Evolutionary conservation across 30 jellyfish, hydroid and myxozoan genomes (phyloP).

Genomic region (Nemopilema nomurai): DNA sequence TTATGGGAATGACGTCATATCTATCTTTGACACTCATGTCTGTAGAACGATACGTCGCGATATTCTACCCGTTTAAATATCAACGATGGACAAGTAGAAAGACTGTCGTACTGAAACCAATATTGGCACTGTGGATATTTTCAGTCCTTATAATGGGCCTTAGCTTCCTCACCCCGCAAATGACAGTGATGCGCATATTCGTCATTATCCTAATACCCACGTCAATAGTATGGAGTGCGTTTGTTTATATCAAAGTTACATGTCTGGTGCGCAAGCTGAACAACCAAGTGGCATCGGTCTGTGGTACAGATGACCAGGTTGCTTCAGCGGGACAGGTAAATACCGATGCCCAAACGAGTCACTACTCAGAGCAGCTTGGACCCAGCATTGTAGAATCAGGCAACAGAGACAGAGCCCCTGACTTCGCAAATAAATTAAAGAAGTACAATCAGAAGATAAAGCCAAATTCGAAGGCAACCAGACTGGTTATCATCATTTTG

Average conservation of each 20-base stretch:
- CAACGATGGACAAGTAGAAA: constrained; percentile 31
- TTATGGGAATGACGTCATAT: constrained; percentile 62
- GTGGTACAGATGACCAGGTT: neutral
- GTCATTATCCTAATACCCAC: constrained; percentile 56
- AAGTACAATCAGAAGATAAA: neutral
- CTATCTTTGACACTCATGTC: constrained; percentile 60
- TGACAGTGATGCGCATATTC: constrained; percentile 54
- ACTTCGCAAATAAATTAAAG: neutral
- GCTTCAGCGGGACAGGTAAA: neutral
- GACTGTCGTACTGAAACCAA: constrained; percentile 22
- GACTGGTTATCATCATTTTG: constrained; percentile 42
- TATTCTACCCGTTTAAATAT: constrained; percentile 51
- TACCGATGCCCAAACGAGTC: neutral
- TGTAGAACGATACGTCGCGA: constrained; percentile 55
- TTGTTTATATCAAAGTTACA: constrained; percentile 47
- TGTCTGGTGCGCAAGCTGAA: constrained; percentile 34
- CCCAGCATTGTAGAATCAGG: neutral
- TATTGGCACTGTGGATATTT: constrained; percentile 50
- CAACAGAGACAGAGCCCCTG: neutral
- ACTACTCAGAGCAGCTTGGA: neutral
- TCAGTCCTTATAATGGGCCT: constrained; percentile 50
- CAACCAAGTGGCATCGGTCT: constrained; percentile 25
- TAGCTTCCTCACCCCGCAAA: constrained; percentile 62
- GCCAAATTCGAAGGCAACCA: constrained; percentile 68
- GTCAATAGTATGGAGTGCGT: constrained; percentile 61